Evolutionary conservation across 2,888 invertebrate genomes (phyloP), one percentile per base, ranked within the genome.

Genomic region (Drosophila subquinaria): DNA sequence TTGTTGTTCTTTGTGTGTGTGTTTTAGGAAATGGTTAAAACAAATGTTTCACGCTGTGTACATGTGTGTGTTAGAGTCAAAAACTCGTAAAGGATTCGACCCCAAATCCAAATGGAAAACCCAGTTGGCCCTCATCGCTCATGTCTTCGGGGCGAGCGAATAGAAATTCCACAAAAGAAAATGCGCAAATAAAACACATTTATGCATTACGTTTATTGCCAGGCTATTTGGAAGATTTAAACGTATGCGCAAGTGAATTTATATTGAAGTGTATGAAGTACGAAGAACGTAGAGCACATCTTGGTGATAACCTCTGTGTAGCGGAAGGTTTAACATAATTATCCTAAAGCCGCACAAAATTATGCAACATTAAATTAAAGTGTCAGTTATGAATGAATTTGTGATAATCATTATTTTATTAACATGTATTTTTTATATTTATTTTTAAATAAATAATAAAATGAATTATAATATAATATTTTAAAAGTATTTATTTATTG

Each of bases 31-130:
- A 63, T 63, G 62, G 38, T 63, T 63, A 55, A 63, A 55, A 63
- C 62, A 63, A 63, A 63, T 63, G 62, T 47, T 55, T 62, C 43
- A 33, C 23, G 30, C 20, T 52, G 35, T 36, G 8, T 36, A 15
- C 57, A 60, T 10, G 11, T 10, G 23, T 36, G 35, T 47, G 30
- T 15, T 15, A 40, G 33, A 76, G 60, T 42, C 48, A 43, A 50
- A 55, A 51, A 62, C 79, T 80, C 87, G 73, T 78, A 82, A 83
- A 75, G 70, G 72, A 75, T 70, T 70, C 66, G 81, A 82, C 82
- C 79, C 71, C 65, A 68, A 47, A 70, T 72, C 40, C 66, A 57
- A 61, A 73, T 69, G 60, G 30, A 30, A 40, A 76, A 51, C 56
- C 53, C 43, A 61, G 64, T 69, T 53, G 65, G 63, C 67, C 23